Percentiles rank a stretch among this genome's conserved stretches.
Evolutionary conservation across 2,888 invertebrate species (phyloP).

Genomic region (Dysmachus trigonus): DNA sequence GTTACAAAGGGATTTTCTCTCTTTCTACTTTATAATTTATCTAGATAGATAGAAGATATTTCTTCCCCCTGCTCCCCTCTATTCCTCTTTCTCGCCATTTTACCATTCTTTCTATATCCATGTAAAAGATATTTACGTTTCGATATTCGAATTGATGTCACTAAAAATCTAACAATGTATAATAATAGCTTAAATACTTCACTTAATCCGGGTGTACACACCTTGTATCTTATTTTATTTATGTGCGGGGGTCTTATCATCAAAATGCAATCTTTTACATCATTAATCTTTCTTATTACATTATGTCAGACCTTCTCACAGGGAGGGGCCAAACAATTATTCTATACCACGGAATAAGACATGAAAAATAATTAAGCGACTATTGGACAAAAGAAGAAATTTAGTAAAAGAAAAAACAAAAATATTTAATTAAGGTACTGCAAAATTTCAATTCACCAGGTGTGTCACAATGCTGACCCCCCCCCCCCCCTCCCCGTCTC

Average conservation of each 20-base stretch:
- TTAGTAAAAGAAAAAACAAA: not conserved
- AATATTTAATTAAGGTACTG: not conserved
- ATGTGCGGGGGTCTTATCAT: not conserved
- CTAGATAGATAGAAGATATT: not conserved
- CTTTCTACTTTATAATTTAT: not conserved
- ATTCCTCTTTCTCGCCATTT: not conserved
- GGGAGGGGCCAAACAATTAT: not conserved
- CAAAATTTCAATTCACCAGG: not conserved
- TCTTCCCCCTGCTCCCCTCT: not conserved
- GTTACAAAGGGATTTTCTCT: not conserved
- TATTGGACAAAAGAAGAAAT: not conserved
- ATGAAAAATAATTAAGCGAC: not conserved
- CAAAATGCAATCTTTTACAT: not conserved
- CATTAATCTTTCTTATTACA: constrained; percentile 9
- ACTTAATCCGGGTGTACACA: not conserved
- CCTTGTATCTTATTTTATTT: too few relatives aligned
- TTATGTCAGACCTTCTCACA: not conserved
- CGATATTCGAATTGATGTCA: not conserved
- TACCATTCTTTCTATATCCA: not conserved
- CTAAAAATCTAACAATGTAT: not conserved
- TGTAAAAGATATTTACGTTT: not conserved
- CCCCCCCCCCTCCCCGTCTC: not conserved
- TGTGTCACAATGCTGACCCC: not conserved
- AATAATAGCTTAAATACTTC: not conserved
- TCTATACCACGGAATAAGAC: not conserved